Evolutionary conservation across 2,113 vertebrate species (phyloP).

Genomic region (Coracopsis vasa): DNA sequence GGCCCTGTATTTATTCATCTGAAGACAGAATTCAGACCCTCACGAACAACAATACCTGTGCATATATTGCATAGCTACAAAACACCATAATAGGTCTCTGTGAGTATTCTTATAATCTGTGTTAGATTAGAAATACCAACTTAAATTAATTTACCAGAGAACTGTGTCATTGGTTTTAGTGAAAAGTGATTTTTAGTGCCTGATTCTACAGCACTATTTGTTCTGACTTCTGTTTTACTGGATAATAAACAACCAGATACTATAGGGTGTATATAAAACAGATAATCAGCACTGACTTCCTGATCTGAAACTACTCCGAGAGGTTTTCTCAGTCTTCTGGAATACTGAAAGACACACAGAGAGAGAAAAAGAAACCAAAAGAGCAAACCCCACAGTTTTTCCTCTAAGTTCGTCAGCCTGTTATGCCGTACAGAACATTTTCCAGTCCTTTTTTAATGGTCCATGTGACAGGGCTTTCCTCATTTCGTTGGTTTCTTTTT

Average conservation of each 20-base stretch:
- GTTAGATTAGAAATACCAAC: not conserved
- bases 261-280: not conserved
- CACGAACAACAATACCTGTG: not conserved
- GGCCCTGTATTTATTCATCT: not conserved
- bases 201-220: not conserved
- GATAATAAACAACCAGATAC: not conserved
- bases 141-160: not conserved
- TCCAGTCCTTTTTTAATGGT: not conserved
- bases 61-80: not conserved
- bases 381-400: not conserved
- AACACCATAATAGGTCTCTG: not conserved
- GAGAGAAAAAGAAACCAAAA: not conserved
- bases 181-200: not conserved
- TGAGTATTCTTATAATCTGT: not conserved
- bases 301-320: not conserved
- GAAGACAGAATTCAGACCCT: not conserved
- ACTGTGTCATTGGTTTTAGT: not conserved
- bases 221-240: not conserved
- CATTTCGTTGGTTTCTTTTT: not conserved
- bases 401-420: not conserved
- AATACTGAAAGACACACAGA: not conserved
- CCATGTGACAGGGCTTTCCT: not conserved
- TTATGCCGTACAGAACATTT: not conserved
- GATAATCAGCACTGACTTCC: not conserved
- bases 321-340: not conserved